Conservation (phyloP, 2,797 vertebrate genomes). For the Hephaestus fuliginosus region DNA sequence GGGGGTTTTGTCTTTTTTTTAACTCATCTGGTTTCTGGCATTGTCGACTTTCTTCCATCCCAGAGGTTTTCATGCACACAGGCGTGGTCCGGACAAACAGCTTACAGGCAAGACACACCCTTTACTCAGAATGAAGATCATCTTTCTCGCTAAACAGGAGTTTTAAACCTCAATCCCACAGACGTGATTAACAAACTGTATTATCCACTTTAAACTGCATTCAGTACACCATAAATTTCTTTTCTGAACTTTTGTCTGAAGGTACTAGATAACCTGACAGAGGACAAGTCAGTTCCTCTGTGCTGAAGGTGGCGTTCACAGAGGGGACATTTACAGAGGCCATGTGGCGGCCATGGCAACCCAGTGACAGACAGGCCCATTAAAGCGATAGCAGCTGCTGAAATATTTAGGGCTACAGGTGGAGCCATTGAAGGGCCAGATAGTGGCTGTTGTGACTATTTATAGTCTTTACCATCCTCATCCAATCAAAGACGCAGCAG, state of each 20-base stretch:
- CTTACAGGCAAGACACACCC: slow-evolving; percentile 63
- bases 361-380: slow-evolving; percentile 48
- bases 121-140: slow-evolving; percentile 30
- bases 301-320: slow-evolving; percentile 13
- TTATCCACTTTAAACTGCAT: neutral
- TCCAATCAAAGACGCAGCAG: slow-evolving; percentile 38
- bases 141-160: slow-evolving; percentile 40
- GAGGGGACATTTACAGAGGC: slow-evolving; percentile 22
- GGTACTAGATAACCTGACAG: neutral
- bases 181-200: neutral
- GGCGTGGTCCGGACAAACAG: slow-evolving; percentile 67
- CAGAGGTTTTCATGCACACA: slow-evolving; percentile 50
- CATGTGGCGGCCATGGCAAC: slow-evolving; percentile 55
- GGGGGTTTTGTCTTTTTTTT: slow-evolving; percentile 26
- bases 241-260: neutral
- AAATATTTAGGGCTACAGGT: slow-evolving; percentile 76
- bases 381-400: slow-evolving; percentile 70
- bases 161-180: slow-evolving; percentile 10
- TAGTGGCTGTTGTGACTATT: slow-evolving; percentile 35
- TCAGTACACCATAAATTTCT: neutral
- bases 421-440: slow-evolving; percentile 51
- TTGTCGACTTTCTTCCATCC: slow-evolving; percentile 47
- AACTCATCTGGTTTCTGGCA: slow-evolving; percentile 53
- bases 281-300: neutral
- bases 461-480: slow-evolving; percentile 22